Conservation (phyloP, 37 sponge, comb jelly and placozoan genomes). For the Cladorhizidae sp. region DNA sequence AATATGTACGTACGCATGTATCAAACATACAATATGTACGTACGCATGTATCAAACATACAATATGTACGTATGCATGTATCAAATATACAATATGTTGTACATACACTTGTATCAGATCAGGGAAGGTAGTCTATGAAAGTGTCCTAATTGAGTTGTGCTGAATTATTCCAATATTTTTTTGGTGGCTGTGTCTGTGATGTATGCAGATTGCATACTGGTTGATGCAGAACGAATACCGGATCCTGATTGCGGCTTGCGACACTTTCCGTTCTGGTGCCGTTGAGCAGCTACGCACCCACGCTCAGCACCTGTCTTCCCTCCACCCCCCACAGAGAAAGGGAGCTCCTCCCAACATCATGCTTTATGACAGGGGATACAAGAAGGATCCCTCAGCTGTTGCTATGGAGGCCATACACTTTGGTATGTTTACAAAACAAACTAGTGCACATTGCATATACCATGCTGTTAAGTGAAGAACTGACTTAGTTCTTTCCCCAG, state of each 20-base stretch:
- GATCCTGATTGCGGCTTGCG: slow-evolving; percentile 91
- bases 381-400: slow-evolving; percentile 87
- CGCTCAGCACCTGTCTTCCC: slow-evolving; percentile 57
- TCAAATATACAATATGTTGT: too few relatives aligned
- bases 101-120: too few relatives aligned
- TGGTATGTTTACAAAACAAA: slow-evolving; percentile 21
- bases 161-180: too few relatives aligned
- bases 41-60: too few relatives aligned
- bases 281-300: slow-evolving; percentile 97
- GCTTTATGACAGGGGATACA: slow-evolving; percentile 84
- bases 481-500: too few relatives aligned
- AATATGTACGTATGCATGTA: too few relatives aligned
- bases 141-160: too few relatives aligned
- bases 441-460: too few relatives aligned
- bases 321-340: slow-evolving; percentile 72
- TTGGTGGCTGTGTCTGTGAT: too few relatives aligned
- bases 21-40: too few relatives aligned
- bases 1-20: too few relatives aligned
- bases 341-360: slow-evolving; percentile 48
- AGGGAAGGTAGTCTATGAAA: too few relatives aligned
- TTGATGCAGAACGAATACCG: slow-evolving; percentile 87
- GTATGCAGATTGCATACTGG: slow-evolving; percentile 83
- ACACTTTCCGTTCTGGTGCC: slow-evolving; percentile 97
- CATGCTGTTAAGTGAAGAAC: neutral
- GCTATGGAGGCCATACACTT: slow-evolving; percentile 80